Conservation (phyloP, 2,113 vertebrate genomes). For the Psettodes erumei region DNA sequence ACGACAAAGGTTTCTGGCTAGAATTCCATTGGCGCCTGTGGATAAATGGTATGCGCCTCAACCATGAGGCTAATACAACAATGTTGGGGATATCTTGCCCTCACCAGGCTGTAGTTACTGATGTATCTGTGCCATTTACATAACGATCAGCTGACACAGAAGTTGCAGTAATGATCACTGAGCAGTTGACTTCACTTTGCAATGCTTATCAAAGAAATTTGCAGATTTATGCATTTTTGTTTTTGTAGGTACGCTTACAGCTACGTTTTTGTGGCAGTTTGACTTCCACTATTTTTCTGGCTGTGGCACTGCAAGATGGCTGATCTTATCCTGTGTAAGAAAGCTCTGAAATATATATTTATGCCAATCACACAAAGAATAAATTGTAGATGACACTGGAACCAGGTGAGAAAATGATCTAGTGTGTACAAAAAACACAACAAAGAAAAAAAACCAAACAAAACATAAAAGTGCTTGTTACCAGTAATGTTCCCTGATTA, state of each 20-base stretch:
- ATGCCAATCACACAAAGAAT: background rate
- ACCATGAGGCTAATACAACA: background rate
- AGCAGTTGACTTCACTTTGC: background rate
- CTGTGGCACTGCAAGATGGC: background rate
- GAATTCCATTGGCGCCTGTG: background rate
- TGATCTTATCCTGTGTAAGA: background rate
- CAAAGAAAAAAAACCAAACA: background rate
- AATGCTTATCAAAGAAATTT: background rate
- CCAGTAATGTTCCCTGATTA: conserved; percentile 4
- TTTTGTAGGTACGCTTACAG: background rate
- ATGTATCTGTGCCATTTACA: background rate
- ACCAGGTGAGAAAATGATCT: background rate
- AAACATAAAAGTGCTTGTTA: background rate
- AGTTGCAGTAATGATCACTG: background rate
- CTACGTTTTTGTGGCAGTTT: background rate
- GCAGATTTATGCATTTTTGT: background rate
- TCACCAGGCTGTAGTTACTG: background rate
- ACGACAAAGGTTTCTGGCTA: background rate
- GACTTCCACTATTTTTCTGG: background rate
- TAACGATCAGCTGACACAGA: background rate
- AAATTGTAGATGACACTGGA: background rate
- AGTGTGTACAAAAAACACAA: background rate
- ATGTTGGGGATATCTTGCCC: background rate
- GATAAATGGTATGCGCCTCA: background rate
- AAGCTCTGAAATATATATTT: background rate